Evolutionary conservation across 2,797 vertebrate genomes (phyloP), one percentile per base, ranked within the genome.

Genomic region (Hypotaenidia okinawae): DNA sequence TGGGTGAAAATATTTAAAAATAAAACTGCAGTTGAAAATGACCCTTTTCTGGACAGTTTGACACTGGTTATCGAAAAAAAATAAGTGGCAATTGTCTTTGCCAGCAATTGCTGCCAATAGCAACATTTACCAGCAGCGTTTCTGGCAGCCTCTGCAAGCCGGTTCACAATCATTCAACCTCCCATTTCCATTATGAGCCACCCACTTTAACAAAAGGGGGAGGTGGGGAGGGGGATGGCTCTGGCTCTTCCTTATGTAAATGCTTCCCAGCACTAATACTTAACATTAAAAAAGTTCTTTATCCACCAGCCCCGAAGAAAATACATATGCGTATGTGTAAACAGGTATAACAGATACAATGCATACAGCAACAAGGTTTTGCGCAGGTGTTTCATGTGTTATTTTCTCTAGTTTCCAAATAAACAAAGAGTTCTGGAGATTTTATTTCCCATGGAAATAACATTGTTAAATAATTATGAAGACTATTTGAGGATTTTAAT

Each of bases 351-450:
- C 14, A 84, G 43, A 74, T 28, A 84, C 2, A 79, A 61, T 11
- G 82, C 3, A 41, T 10, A 45, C 3, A 89, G 16, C 39, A 73
- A 32, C 4, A 19, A 28, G 7, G 19, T 66, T 37, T 79, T 81
- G 57, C 59, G 75, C 16, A 68, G 28, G 59, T 55, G 41, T 32
- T 57, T 43, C 51, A 63, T 16, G 21, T 33, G 25, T 45, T 91
- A 57, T 62, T 76, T 95, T 63, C 63, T 85, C n/a, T 57, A 58
- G 66, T 61, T 93, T 87, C 45, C n/a, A 90, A 76, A 85, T 32
- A 57, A 87, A 74, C 30, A 85, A n/a, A 33, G 33, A 82, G 13
- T 59, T 83, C 41, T 37, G 37, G 41, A 74, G 66, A 78, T 72
- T 41, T 87, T 51, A 78, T 52, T 91, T 93, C 70, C 73, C 63